Conservation (phyloP, 2,797 vertebrate genomes). For the Falco biarmicus region DNA sequence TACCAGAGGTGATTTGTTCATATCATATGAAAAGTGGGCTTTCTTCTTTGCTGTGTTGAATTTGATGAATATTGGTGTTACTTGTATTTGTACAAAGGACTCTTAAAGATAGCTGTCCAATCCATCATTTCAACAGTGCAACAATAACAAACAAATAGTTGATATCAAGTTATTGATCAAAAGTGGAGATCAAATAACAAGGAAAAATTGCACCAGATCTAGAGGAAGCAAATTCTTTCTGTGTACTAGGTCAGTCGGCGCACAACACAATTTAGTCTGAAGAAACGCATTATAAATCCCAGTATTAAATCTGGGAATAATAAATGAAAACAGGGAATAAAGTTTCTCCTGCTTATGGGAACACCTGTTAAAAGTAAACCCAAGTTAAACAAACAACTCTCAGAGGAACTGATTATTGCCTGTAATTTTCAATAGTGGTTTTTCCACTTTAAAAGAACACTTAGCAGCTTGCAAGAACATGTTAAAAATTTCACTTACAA, state of each 20-base stretch:
- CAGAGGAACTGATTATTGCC: constrained; percentile 15
- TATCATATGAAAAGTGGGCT: not conserved
- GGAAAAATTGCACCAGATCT: not conserved
- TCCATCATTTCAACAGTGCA: not conserved
- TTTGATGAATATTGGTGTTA: not conserved
- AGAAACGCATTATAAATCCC: not conserved
- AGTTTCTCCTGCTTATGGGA: not conserved
- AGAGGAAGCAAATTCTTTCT: not conserved
- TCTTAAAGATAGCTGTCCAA: not conserved
- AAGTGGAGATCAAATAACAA: not conserved
- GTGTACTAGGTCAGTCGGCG: not conserved
- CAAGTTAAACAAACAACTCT: not conserved
- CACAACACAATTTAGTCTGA: constrained; percentile 16
- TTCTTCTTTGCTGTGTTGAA: not conserved
- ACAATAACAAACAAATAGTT: not conserved
- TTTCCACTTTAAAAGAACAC: constrained; percentile 38
- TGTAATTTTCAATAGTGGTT: constrained; percentile 17
- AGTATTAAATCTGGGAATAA: constrained; percentile 37
- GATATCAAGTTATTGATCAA: not conserved
- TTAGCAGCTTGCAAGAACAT: constrained; percentile 3
- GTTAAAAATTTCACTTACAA: constrained; percentile 17
- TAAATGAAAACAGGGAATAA: constrained; percentile 35
- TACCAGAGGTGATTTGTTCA: not conserved
- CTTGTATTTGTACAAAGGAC: not conserved
- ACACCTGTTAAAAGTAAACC: constrained; percentile 50